Conservation (phyloP, 2,113 vertebrate species). For the Albula glossodonta region DNA sequence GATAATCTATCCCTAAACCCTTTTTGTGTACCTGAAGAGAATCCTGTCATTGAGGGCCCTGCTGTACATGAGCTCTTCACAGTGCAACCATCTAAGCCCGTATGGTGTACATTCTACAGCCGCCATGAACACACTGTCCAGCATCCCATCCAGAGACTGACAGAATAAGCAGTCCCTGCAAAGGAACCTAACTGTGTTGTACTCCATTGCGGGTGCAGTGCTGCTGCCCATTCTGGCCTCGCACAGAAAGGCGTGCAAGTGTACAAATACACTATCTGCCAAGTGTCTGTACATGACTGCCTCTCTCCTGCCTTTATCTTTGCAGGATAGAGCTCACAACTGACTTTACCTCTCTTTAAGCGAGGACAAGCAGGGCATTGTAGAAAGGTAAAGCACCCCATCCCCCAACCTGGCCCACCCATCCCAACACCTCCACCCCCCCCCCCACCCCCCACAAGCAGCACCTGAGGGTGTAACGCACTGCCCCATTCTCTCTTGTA, state of each 20-base stretch:
- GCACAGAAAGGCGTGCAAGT: background rate
- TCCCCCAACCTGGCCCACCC: background rate
- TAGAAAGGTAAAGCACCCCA: conserved; percentile 19
- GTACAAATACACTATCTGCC: background rate
- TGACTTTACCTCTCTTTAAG: conserved; percentile 63
- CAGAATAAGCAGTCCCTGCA: too few species aligned
- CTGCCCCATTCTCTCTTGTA: background rate
- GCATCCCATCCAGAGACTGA: too few species aligned
- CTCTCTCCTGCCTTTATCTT: conserved; percentile 53
- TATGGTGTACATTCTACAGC: too few species aligned
- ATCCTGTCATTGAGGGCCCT: too few species aligned
- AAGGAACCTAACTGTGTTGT: background rate
- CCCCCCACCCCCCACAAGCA: background rate
- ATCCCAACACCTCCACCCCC: background rate
- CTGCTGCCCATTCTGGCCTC: background rate
- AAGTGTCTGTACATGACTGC: conserved; percentile 7
- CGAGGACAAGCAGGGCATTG: conserved; percentile 40
- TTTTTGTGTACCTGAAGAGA: too few species aligned
- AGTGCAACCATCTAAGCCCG: too few species aligned
- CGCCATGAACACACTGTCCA: too few species aligned
- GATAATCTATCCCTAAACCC: too few species aligned
- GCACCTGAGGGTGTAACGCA: background rate
- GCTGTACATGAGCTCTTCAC: too few species aligned
- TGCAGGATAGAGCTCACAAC: conserved; percentile 65
- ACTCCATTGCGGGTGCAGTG: background rate